Percentiles rank a stretch among this genome's conserved stretches.
Evolutionary conservation across 2,888 invertebrate genomes (phyloP).

Genomic region (Elegia similella): DNA sequence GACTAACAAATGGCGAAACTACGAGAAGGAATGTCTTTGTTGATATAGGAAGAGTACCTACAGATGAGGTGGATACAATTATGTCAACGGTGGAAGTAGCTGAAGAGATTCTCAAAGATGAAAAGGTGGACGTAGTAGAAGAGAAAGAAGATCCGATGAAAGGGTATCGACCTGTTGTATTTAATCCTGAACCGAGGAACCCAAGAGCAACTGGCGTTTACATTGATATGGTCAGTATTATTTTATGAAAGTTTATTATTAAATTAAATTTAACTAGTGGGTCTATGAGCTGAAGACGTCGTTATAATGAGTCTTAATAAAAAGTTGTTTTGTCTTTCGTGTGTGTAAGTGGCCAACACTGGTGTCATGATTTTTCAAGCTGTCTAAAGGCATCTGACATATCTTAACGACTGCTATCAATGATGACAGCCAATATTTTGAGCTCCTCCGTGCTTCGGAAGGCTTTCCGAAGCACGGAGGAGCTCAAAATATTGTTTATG

Average conservation of each 20-base stretch:
- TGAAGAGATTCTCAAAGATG: slow-evolving; percentile 21
- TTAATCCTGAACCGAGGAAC: slow-evolving; percentile 33
- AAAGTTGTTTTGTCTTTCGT: too few species aligned
- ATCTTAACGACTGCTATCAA: too few species aligned
- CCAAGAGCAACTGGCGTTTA: neutral
- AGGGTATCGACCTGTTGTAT: slow-evolving; percentile 37
- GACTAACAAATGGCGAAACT: neutral
- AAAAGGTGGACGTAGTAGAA: slow-evolving; percentile 19
- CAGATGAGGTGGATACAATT: neutral
- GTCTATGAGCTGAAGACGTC: too few species aligned
- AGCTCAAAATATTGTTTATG: too few species aligned
- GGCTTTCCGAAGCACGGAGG: too few species aligned
- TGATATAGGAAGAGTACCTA: neutral
- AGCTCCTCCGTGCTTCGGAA: too few species aligned
- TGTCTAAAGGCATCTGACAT: too few species aligned
- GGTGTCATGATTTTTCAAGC: too few species aligned
- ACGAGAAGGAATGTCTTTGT: neutral
- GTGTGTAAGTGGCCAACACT: too few species aligned
- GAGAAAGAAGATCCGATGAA: slow-evolving; percentile 31
- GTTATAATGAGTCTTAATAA: too few species aligned
- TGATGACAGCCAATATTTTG: too few species aligned
- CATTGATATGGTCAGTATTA: neutral
- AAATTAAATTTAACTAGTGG: too few species aligned
- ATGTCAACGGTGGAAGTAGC: neutral
- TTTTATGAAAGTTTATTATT: neutral